Base-by-base conservation (phyloP, 2,888 invertebrate species). In the Epinotia ramella region DNA sequence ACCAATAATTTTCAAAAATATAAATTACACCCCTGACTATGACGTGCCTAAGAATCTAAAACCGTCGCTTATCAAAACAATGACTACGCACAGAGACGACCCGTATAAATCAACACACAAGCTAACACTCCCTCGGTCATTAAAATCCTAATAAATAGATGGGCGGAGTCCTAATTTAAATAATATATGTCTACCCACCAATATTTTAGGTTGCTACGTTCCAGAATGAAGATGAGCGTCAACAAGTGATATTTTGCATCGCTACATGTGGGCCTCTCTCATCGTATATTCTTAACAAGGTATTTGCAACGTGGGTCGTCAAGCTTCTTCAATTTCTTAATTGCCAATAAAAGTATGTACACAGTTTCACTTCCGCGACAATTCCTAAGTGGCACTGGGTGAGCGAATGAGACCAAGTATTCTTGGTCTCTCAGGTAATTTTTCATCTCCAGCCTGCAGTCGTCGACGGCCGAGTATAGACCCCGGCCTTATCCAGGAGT, bases 61-160 rank as follows among this genome's bases (percentile, higher is more conserved):
- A 69, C 5, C 59, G 28, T 40, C 63, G 63, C 20, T 68, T 46
- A 63, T 49, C 44, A 63, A 56, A 56, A 75, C 69, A 70, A 70
- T 65, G 49, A 49, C 40, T 53, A 28, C 46, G 13, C 53, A 65
- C 18, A 66, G 20, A 12, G 20, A 12, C 44, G 20, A 67, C 5
- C 20, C 46, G 16, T 18, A 60, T 71, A 66, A 75, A 71, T 75
- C 65, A 75, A 53, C 28, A 60, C 40, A 44, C 40, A 49, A 18
- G 24, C 56, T 44, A 60, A 40, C 57, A 66, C 49, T 59, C 60
- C 40, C 28, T 71, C 65, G 24, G 60, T 75, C 60, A 75, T 75
- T 70, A 75, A 75, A 70, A 70, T 53, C 46, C 24, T 75, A 75
- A 75, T 75, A 75, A 70, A 70, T 70, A 40, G 59, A 49, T 70